These are phyloP conservation scores for Cyanoderma ruficeps DNA, from an alignment of 2,113 vertebrate species.

Conservation along the genomic window DNA sequence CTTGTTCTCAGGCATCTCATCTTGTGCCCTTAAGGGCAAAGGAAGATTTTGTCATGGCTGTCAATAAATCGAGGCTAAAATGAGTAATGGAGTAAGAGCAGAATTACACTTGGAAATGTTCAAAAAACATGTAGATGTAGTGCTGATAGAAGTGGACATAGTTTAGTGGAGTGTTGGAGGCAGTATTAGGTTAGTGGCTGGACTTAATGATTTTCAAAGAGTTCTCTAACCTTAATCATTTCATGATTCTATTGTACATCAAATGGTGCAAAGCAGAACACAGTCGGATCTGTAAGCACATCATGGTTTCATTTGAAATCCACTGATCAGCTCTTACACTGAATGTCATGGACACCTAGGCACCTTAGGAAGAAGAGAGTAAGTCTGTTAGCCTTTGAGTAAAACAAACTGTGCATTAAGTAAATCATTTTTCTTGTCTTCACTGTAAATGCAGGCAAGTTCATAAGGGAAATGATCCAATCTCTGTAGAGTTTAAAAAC, in stretches of 20 bases:
- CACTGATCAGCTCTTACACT: not conserved
- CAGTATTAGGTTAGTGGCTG: not conserved
- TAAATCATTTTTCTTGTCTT: not conserved
- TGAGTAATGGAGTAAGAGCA: not conserved
- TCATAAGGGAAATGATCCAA: constrained; percentile 79
- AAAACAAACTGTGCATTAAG: not conserved
- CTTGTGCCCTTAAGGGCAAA: not conserved
- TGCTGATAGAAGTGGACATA: not conserved
- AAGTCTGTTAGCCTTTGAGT: not conserved
- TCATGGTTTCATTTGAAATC: not conserved
- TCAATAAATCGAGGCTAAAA: not conserved
- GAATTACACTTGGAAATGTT: not conserved
- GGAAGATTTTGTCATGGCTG: not conserved
- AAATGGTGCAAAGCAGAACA: not conserved
- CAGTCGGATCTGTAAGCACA: not conserved
- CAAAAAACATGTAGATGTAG: not conserved
- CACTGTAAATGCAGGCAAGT: constrained; percentile 77
- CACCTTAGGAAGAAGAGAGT: not conserved
- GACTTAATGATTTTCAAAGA: not conserved
- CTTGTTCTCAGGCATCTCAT: not conserved
- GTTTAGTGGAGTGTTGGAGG: not conserved
- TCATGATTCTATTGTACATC: not conserved
- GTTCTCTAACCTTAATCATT: not conserved
- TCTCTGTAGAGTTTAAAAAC: constrained; percentile 70
- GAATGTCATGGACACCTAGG: not conserved